Conservation (phyloP, 2,113 vertebrate genomes). For the Tragelaphus strepsiceros region DNA sequence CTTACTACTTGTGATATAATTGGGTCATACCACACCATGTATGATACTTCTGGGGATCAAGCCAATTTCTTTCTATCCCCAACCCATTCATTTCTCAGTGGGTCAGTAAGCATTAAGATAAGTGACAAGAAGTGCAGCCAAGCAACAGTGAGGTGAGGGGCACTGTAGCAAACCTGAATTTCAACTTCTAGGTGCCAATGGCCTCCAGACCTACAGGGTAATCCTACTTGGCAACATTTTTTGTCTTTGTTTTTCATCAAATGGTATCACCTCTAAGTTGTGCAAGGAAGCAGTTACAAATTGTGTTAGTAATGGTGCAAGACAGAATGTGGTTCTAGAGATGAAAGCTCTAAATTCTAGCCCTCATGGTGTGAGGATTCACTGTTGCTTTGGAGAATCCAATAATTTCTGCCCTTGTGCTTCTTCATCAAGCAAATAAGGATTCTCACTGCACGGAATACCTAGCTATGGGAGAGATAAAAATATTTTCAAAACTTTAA, state of each 20-base stretch:
- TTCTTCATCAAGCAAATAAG: neutral
- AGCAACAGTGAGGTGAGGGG: neutral
- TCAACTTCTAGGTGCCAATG: neutral
- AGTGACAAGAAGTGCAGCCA: neutral
- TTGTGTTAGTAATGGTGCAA: neutral
- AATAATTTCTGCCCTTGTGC: neutral
- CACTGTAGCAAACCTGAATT: neutral
- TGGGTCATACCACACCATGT: constrained; percentile 46
- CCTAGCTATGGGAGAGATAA: neutral
- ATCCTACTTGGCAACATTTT: neutral
- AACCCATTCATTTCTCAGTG: neutral
- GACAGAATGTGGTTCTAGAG: neutral
- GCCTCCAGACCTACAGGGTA: neutral
- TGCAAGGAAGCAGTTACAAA: neutral
- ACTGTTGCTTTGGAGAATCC: neutral
- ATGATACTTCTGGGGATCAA: constrained; percentile 5
- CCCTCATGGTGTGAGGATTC: neutral
- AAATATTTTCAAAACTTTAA: neutral
- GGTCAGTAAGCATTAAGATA: neutral
- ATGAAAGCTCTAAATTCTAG: neutral
- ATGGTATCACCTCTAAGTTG: neutral
- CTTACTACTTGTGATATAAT: constrained; percentile 53
- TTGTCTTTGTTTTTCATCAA: neutral
- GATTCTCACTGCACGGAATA: neutral
- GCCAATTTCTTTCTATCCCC: neutral